These are phyloP conservation scores for Drosophila busckii DNA, from an alignment of 1,140 invertebrate genomes.

Conservation along the genomic window DNA sequence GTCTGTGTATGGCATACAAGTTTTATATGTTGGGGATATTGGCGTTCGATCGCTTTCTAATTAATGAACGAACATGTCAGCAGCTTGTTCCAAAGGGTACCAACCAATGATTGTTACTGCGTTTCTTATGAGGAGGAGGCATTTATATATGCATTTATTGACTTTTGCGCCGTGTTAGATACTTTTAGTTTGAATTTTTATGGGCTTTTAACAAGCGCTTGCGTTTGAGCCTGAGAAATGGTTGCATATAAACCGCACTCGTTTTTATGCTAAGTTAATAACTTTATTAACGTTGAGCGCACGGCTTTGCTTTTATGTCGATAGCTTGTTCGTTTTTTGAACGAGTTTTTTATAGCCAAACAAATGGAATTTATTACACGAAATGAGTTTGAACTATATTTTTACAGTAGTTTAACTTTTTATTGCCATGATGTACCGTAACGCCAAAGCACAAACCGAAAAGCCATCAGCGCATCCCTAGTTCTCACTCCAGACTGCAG, in stretches of 20 bases:
- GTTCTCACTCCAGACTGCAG: no score
- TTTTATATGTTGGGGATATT: neutral
- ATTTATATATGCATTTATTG: slow-evolving; percentile 73
- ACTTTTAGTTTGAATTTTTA: slow-evolving; percentile 69
- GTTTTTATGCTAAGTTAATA: slow-evolving; percentile 68
- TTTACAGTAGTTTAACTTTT: slow-evolving; percentile 69
- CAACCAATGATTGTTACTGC: slow-evolving; percentile 8
- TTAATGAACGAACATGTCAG: slow-evolving; percentile 67
- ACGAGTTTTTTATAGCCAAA: slow-evolving; percentile 44
- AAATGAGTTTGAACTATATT: slow-evolving; percentile 70
- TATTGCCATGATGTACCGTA: slow-evolving; percentile 58
- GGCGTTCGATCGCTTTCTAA: slow-evolving; percentile 52
- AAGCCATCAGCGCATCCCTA: no score
- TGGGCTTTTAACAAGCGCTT: slow-evolving; percentile 63
- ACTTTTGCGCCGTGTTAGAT: slow-evolving; percentile 47
- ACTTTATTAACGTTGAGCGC: slow-evolving; percentile 57
- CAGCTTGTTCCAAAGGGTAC: slow-evolving; percentile 40
- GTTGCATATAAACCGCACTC: slow-evolving; percentile 41
- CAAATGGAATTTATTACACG: slow-evolving; percentile 58
- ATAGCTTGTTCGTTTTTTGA: slow-evolving; percentile 43
- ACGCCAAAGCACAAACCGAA: no score
- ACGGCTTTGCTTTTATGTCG: slow-evolving; percentile 34
- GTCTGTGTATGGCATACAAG: no score
- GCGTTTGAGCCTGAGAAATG: slow-evolving; percentile 1
- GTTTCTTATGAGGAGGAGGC: no score